Base-by-base conservation (phyloP, 1,140 invertebrate species). In the Galendromus occidentalis region DNA sequence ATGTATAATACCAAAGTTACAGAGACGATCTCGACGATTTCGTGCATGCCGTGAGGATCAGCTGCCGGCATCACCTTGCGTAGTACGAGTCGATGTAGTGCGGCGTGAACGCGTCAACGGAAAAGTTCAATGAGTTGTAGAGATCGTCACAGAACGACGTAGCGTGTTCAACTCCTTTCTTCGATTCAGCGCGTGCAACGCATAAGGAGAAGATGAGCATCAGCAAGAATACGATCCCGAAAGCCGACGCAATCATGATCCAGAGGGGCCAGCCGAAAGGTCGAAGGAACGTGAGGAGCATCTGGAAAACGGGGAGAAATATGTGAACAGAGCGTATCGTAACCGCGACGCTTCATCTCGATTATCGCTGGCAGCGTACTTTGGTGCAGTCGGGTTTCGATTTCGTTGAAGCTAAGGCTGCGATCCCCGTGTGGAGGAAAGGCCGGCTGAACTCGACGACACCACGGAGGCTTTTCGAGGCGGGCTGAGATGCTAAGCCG, bases 131-230 rank as follows among this genome's bases (percentile, higher is more conserved):
- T 22, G 51, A 59, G 33, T 59, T 59, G 22, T 59, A 59, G 51
- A 59, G 51, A 59, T 59, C 51, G 33, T 59, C 51, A 59, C 51
- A 59, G 51, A 59, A 59, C 2, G 51, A 59, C 6, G 51, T 59
- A 1, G 51, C 51, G 51, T 59, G 51, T 25, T 59, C 51, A 9
- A 59, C 22, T 14, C 51, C 22, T 59, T 59, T 59, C 20, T 25
- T 59, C 22, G 51, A 59, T 25, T 59, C 51, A 59, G 51, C 51
- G 1, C 51, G 22, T 17, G 51, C 51, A 22, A 59, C 22, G 22
- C 51, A 59, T 22, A 59, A 9, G 4, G 51, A 59, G 22, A 59
- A 59, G 1, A 59, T 59, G 22, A 59, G 33, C 51, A 59, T 59
- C 2, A 59, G 33, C 17, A 59, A 33, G 22, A 59, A 17, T 14